A percentile compares a stretch with the other conserved stretches of the same genome.
Conservation (phyloP, 2,113 vertebrate species). For the Hippocampus guttulatus region DNA sequence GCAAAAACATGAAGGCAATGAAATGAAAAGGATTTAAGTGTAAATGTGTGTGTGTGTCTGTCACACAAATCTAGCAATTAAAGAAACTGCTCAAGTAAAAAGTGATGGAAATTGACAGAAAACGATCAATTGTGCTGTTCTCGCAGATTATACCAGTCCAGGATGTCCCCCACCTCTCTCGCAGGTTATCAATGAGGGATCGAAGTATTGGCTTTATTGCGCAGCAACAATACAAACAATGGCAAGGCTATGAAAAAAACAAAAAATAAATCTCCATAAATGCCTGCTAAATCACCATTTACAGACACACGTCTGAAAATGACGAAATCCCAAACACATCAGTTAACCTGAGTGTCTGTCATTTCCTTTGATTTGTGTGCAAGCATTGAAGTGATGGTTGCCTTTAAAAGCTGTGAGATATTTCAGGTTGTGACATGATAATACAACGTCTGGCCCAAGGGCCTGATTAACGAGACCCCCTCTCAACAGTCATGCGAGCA, state of each 20-base stretch:
- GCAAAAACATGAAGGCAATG: slow-evolving; percentile 9
- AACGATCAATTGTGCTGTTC: too few species aligned
- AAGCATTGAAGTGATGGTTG: not conserved
- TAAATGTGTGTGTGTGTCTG: not conserved
- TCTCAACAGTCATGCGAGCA: not conserved
- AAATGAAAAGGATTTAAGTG: not conserved
- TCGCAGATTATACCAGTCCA: too few species aligned
- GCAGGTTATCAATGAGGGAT: not conserved
- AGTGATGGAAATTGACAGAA: too few species aligned
- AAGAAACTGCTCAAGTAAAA: too few species aligned
- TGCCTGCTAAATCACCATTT: slow-evolving; percentile 8
- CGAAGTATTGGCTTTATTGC: slow-evolving; percentile 8
- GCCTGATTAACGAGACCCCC: slow-evolving; percentile 4
- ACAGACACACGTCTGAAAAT: slow-evolving; percentile 9
- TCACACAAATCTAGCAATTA: not conserved
- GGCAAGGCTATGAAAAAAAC: not conserved
- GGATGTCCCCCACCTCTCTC: too few species aligned
- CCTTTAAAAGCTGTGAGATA: slow-evolving; percentile 16
- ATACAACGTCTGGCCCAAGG: not conserved
- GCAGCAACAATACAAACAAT: slow-evolving; percentile 4
- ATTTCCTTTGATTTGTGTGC: slow-evolving; percentile 3
- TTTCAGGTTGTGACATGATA: slow-evolving; percentile 12
- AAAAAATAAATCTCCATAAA: not conserved
- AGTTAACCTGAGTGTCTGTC: slow-evolving; percentile 18
- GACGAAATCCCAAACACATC: slow-evolving; percentile 1